Evolutionary conservation across 2,888 invertebrate species (phyloP).

Genomic region (Neoitamus cyanurus): DNA sequence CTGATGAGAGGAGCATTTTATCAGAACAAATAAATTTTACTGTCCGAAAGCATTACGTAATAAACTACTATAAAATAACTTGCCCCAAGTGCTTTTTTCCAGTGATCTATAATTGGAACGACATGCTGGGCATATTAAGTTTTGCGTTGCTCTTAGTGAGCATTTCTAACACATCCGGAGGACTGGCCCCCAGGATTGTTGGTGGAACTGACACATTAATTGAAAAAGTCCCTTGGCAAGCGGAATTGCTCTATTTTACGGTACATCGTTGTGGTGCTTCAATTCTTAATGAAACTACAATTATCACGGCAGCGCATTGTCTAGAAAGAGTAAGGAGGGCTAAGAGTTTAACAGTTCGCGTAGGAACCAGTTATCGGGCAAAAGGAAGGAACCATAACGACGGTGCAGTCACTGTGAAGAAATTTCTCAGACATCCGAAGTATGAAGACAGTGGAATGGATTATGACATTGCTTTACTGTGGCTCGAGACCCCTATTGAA

Average conservation of each 20-base stretch:
- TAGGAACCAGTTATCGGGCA: conserved; percentile 30
- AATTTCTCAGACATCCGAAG: conserved; percentile 33
- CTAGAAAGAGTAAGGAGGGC: conserved; percentile 12
- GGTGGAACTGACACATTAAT: conserved; percentile 56
- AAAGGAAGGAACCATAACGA: background rate
- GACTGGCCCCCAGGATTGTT: conserved; percentile 51
- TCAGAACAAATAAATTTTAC: background rate
- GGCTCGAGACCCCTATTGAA: conserved; percentile 65
- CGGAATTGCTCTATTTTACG: conserved; percentile 53
- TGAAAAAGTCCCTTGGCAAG: conserved; percentile 58
- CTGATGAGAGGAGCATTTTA: background rate
- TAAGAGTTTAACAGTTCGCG: conserved; percentile 30
- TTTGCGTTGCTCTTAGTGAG: background rate
- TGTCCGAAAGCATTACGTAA: background rate
- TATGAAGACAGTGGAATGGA: conserved; percentile 57
- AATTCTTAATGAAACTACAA: conserved; percentile 55
- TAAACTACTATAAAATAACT: background rate
- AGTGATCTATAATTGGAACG: background rate
- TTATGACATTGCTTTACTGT: conserved; percentile 68
- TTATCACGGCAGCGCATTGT: conserved; percentile 57
- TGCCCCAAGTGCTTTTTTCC: background rate
- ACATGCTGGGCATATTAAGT: background rate
- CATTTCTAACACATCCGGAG: background rate
- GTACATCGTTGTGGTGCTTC: conserved; percentile 53
- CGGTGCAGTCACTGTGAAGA: background rate